Percentiles rank a stretch among this genome's conserved stretches.
These are phyloP conservation scores for Agrotis ipsilon DNA, from an alignment of 2,888 invertebrate species.

Conservation along the genomic window DNA sequence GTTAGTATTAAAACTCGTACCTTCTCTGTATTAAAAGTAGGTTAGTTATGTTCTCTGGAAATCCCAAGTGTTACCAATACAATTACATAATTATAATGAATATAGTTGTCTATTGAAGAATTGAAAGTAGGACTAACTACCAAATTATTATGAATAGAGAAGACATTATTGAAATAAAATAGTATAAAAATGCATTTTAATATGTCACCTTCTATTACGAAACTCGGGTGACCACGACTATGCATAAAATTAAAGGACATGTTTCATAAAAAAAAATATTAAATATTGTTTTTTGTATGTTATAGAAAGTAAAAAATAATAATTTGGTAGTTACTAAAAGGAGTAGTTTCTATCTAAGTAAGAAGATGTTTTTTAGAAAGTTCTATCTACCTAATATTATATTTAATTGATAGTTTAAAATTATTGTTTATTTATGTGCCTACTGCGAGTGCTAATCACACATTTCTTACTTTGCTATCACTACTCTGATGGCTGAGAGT, in stretches of 20 bases:
- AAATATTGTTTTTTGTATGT: too few species aligned
- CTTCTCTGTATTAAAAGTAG: too few species aligned
- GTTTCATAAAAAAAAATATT: neutral
- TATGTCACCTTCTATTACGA: constrained; percentile 1
- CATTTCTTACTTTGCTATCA: constrained; percentile 59
- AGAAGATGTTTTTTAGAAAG: constrained; percentile 53
- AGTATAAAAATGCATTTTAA: neutral
- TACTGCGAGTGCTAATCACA: constrained; percentile 67
- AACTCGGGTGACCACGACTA: constrained; percentile 9
- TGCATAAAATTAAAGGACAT: too few species aligned
- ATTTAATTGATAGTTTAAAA: constrained; percentile 26
- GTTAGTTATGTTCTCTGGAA: constrained; percentile 16
- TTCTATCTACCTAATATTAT: constrained; percentile 67
- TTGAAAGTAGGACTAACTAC: constrained; percentile 50
- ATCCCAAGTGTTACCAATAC: constrained; percentile 40
- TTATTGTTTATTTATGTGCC: constrained; percentile 49
- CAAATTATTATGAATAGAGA: constrained; percentile 33
- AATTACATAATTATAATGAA: constrained; percentile 36
- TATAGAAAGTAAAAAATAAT: constrained; percentile 15
- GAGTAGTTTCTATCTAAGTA: constrained; percentile 48
- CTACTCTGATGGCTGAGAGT: constrained; percentile 66
- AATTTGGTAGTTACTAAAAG: constrained; percentile 44
- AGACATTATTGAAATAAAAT: neutral
- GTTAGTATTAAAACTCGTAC: too few species aligned
- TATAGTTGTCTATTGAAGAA: constrained; percentile 37